Evolutionary conservation across 30 jellyfish, hydroid and myxozoan genomes (phyloP).

Genomic region (Aurelia aurita complex sp. Pacific): DNA sequence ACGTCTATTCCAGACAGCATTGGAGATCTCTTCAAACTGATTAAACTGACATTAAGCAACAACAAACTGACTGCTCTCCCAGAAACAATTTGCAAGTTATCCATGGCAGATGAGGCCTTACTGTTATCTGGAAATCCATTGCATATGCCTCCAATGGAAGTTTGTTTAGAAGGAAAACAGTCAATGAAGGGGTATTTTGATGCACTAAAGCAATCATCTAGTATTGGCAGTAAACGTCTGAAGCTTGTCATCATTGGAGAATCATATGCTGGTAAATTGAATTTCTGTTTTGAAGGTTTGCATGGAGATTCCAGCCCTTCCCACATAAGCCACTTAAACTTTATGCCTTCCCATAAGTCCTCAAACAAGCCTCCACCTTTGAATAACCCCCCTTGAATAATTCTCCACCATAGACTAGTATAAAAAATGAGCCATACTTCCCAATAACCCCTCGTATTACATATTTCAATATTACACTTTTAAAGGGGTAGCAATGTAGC

Average conservation of each 20-base stretch:
- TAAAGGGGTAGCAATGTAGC: no score
- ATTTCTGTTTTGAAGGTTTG: no score
- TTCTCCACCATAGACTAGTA: no score
- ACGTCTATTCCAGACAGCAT: conserved; percentile 68
- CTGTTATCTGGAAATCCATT: conserved; percentile 76
- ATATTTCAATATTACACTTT: no score
- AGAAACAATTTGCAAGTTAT: conserved; percentile 55
- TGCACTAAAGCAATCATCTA: conserved; percentile 42
- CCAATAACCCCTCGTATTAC: no score
- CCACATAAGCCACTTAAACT: no score
- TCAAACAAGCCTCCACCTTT: no score
- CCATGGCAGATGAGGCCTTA: conserved; percentile 33
- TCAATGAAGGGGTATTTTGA: conserved; percentile 75
- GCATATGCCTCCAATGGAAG: conserved; percentile 87
- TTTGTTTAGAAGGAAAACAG: conserved; percentile 69
- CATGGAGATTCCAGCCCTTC: no score
- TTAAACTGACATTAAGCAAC: conserved; percentile 41
- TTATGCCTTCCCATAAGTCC: no score
- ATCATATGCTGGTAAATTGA: conserved; percentile 66
- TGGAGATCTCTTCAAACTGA: conserved; percentile 52
- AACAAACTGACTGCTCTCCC: conserved; percentile 83
- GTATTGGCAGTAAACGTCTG: conserved; percentile 59
- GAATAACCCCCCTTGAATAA: no score
- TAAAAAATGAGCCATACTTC: no score
- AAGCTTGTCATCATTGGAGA: conserved; percentile 86